A percentile compares a stretch with the other conserved stretches of the same genome.
These are phyloP conservation scores for Heliconius congener DNA, from an alignment of 1,140 invertebrate species.

Conservation along the genomic window DNA sequence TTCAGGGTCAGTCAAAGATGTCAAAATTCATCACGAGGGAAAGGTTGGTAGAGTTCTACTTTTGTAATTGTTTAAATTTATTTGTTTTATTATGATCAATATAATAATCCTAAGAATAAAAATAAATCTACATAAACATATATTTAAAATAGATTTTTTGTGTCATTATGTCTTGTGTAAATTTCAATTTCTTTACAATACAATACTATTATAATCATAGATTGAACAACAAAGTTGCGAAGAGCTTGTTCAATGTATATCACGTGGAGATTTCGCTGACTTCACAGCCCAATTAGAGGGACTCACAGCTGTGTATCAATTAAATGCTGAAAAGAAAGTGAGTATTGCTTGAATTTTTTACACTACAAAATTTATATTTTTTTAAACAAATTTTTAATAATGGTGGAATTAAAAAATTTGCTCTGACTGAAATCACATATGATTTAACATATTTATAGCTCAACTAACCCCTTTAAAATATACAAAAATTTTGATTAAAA, in stretches of 20 bases:
- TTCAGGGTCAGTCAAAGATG: slow-evolving; percentile 92
- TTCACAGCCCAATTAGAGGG: slow-evolving; percentile 96
- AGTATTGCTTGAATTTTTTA: slow-evolving; percentile 5
- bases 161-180: not conserved
- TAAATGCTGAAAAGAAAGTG: slow-evolving; percentile 95
- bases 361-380: no score
- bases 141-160: not conserved
- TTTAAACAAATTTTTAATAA: no score
- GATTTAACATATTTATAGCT: no score
- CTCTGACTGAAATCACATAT: no score
- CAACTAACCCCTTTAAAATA: no score
- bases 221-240: slow-evolving; percentile 89
- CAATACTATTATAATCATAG: slow-evolving; percentile 45
- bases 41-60: slow-evolving; percentile 67
- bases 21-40: slow-evolving; percentile 96
- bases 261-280: slow-evolving; percentile 93
- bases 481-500: no score
- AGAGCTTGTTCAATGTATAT: slow-evolving; percentile 91
- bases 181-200: not conserved
- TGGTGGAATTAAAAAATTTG: no score
- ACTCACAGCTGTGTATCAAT: slow-evolving; percentile 94
- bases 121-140: not conserved
- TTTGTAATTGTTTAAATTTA: not conserved
- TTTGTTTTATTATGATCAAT: not conserved
- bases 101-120: not conserved